Percentiles rank a stretch among this genome's conserved stretches.
Conservation (phyloP, 2,888 invertebrate species). For the Hyposoter dolosus region DNA sequence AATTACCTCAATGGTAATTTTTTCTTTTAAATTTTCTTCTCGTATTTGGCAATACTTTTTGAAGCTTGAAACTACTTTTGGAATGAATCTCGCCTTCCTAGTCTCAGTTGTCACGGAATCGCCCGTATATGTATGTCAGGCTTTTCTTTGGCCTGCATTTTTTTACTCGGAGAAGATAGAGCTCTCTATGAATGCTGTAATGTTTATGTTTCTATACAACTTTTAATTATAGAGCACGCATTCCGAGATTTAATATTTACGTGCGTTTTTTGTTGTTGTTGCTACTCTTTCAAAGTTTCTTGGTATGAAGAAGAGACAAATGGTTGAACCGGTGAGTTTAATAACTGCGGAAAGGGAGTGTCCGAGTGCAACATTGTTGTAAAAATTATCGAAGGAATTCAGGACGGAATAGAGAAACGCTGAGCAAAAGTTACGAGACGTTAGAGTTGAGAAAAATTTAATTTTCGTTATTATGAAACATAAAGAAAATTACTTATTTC, state of each 20-base stretch:
- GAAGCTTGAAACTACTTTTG: background rate
- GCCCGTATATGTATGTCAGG: background rate
- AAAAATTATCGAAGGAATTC: background rate
- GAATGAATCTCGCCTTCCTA: background rate
- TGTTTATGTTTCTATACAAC: slow-evolving; percentile 10
- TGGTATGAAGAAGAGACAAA: slow-evolving; percentile 6
- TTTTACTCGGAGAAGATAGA: background rate
- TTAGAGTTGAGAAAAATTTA: background rate
- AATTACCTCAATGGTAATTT: no score
- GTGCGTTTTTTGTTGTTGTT: background rate
- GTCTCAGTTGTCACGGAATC: background rate
- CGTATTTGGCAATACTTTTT: background rate
- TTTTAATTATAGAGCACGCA: slow-evolving; percentile 22
- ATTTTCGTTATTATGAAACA: background rate
- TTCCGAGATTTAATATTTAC: slow-evolving; percentile 8
- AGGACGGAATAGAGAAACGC: no score
- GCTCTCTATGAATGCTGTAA: slow-evolving; percentile 11
- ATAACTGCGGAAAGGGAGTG: background rate
- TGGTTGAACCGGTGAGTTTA: background rate
- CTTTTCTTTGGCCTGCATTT: background rate
- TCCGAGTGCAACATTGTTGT: background rate
- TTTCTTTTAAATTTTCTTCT: no score
- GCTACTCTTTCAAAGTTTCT: background rate
- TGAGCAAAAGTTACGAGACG: background rate
- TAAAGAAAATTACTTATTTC: background rate